These are phyloP conservation scores for Sycobia sp. DNA, from an alignment of 1,140 invertebrate species.

Conservation along the genomic window DNA sequence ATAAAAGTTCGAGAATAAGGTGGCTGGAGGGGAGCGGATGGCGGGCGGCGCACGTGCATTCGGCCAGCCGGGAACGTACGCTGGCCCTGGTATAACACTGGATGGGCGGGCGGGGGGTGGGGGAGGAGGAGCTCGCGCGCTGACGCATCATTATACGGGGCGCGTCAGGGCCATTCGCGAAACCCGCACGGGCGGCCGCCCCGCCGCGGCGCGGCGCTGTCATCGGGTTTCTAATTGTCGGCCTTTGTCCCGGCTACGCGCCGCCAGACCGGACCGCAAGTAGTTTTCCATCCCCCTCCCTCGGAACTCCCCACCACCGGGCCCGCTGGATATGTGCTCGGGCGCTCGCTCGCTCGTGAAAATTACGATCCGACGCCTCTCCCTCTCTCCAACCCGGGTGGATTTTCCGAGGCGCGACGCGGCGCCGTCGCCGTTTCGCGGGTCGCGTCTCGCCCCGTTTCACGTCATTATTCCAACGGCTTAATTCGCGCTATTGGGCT, in stretches of 20 bases:
- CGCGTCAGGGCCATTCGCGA: slow-evolving; percentile 23
- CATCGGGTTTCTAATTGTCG: slow-evolving; percentile 34
- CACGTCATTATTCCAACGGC: slow-evolving; percentile 15
- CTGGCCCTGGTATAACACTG: neutral
- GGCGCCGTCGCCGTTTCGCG: too few species aligned
- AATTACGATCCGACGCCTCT: slow-evolving; percentile 30
- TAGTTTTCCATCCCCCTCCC: slow-evolving; percentile 16
- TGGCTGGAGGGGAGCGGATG: neutral
- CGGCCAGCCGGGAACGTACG: too few species aligned
- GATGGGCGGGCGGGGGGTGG: too few species aligned
- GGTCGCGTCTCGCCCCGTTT: slow-evolving; percentile 5
- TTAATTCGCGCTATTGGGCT: slow-evolving; percentile 14
- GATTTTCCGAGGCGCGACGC: too few species aligned
- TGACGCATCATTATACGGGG: slow-evolving; percentile 33
- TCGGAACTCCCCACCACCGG: neutral
- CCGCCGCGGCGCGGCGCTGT: slow-evolving; percentile 10
- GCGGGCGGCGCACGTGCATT: neutral
- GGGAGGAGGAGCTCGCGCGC: slow-evolving; percentile 1
- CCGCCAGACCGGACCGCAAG: slow-evolving; percentile 17
- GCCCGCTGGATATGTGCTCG: too few species aligned
- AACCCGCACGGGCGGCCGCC: slow-evolving; percentile 6
- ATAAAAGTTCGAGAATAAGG: neutral
- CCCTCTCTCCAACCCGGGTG: too few species aligned
- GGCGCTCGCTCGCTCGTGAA: slow-evolving; percentile 2
- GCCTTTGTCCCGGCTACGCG: slow-evolving; percentile 23